Evolutionary conservation across 92 coral and sea anemone genomes (phyloP), one percentile per base, ranked within the genome.

Genomic region (Paramuricea clavata): DNA sequence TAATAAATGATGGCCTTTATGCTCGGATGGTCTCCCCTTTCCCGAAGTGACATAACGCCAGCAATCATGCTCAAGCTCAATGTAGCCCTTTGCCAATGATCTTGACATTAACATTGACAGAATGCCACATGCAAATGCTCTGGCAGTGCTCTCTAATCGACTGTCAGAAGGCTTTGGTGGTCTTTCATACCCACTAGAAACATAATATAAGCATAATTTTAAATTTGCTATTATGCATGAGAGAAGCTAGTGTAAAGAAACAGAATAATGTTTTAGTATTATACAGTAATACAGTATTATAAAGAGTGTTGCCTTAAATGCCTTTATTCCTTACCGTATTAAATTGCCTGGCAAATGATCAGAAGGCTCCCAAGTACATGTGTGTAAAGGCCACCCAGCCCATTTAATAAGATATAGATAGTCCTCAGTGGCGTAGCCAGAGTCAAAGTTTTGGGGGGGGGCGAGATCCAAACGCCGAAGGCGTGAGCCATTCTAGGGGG

Each of bases 341-440:
- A 71, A 71, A 71, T 71, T 17, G n/a, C 0, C 49, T 8, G 77
- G 77, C 22, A 71, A 71, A 23, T 71, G 10, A 16, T 10, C 77
- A 0, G 49, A 32, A 12, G 77, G 44, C 34, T 71, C 77, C 77
- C 77, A 71, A 10, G 54, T 5, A 36, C 77, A 21, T 15, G 21
- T 33, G 34, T n/a, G n/a, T n/a, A n/a, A n/a, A n/a, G n/a, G n/a
- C n/a, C n/a, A n/a, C n/a, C n/a, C n/a, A n/a, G n/a, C 77, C 77
- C 77, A 71, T 71, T 71, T 71, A 71, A 71, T 71, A 39, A 71
- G 77, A 36, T 36, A 71, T 71, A 32, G 22, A 39, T 9, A 71
- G 77, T 71, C 77, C 77, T 71, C n/a, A n/a, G n/a, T n/a, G n/a
- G n/a, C n/a, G n/a, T n/a, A n/a, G n/a, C n/a, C n/a, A n/a, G n/a